Evolutionary conservation across 1,140 invertebrate species (phyloP).

Genomic region (Cepaea nemoralis): DNA sequence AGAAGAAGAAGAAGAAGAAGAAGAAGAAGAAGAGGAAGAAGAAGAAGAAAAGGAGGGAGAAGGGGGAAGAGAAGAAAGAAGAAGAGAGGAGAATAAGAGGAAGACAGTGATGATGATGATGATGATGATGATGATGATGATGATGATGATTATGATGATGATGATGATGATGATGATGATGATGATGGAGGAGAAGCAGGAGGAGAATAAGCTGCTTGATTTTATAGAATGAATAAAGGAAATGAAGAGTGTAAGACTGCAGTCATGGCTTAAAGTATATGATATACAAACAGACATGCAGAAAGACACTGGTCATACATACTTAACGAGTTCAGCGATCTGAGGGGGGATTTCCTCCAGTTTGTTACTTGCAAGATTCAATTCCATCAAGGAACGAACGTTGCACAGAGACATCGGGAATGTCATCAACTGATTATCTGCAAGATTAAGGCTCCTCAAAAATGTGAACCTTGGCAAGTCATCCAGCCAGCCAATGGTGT

Average conservation of each 20-base stretch:
- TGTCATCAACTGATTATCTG: conserved; percentile 67
- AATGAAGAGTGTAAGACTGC: no score
- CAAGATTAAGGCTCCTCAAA: conserved; percentile 68
- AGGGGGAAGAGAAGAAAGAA: background rate
- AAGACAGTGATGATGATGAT: background rate
- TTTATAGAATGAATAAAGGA: no score
- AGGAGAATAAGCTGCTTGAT: no score
- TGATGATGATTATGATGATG: no score
- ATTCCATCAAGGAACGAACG: conserved; percentile 66
- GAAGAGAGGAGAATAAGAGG: background rate
- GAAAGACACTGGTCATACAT: conserved; percentile 34
- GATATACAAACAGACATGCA: no score
- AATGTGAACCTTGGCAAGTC: conserved; percentile 61
- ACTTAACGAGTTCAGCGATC: conserved; percentile 67
- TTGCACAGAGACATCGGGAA: conserved; percentile 68
- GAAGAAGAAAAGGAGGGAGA: background rate
- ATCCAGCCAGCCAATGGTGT: conserved; percentile 62
- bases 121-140: no score
- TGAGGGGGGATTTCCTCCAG: conserved; percentile 67
- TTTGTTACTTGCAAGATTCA: conserved; percentile 71
- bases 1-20: background rate
- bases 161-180: no score
- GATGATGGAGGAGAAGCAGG: no score
- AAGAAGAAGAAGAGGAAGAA: background rate
- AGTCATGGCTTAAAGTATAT: no score